phyloP scores from a whole-genome alignment of 1,140 invertebrate genomes.

The Carcinoscorpius rotundicauda region DNA sequence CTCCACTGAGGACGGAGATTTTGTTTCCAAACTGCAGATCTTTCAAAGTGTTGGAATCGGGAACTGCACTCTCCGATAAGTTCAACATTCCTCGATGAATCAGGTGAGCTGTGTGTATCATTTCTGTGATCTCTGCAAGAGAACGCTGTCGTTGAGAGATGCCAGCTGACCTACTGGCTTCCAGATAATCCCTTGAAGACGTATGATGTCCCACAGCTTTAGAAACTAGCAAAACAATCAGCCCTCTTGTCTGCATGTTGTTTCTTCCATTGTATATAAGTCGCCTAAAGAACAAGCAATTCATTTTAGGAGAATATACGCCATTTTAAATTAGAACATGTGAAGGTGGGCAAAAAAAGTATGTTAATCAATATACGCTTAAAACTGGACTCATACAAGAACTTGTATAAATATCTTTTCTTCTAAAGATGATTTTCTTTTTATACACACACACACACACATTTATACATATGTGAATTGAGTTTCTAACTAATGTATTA shows the following conservation, averaged over 20 bases:
- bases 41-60: constrained; percentile 35
- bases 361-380: too few relatives aligned
- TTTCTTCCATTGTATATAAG: constrained; percentile 79
- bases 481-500: too few relatives aligned
- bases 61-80: constrained; percentile 9
- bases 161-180: constrained; percentile 8
- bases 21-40: constrained; percentile 92
- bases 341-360: too few relatives aligned
- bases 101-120: constrained; percentile 92
- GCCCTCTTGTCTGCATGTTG: constrained; percentile 83
- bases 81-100: constrained; percentile 62
- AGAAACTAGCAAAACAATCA: constrained; percentile 79
- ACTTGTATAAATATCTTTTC: too few relatives aligned
- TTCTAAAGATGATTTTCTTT: too few relatives aligned
- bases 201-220: constrained; percentile 61
- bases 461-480: too few relatives aligned
- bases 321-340: too few relatives aligned
- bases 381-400: too few relatives aligned
- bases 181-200: constrained; percentile 10
- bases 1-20: constrained; percentile 82
- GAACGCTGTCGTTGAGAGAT: constrained; percentile 56
- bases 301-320: too few relatives aligned
- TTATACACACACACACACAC: too few relatives aligned
- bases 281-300: constrained; percentile 39
- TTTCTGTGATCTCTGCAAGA: constrained; percentile 89